Percentiles rank a stretch among this genome's conserved stretches.
Evolutionary conservation across 2,888 invertebrate species (phyloP).

Genomic region (Thereva nobilitata): DNA sequence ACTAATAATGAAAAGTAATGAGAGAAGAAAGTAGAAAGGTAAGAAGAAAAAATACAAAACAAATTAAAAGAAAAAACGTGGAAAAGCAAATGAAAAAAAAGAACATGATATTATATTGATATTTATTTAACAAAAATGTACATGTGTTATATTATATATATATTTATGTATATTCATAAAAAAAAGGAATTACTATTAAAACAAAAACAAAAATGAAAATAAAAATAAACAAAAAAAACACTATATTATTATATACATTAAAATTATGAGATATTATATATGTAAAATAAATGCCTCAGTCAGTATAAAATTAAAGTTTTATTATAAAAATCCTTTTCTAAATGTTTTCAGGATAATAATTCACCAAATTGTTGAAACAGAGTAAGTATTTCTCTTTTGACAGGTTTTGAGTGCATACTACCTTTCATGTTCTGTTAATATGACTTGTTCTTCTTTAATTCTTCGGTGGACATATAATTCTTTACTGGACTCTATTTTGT

Average conservation of each 20-base stretch:
- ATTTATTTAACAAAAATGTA: conserved; percentile 24
- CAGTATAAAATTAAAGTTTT: conserved; percentile 53
- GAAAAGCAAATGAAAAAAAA: conserved; percentile 3
- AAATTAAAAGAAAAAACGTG: conserved; percentile 6
- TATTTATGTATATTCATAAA: conserved; percentile 34
- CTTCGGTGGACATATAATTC: too few relatives aligned
- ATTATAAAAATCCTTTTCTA: conserved; percentile 39
- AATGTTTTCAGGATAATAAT: conserved; percentile 13
- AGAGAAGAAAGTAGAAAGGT: conserved; percentile 6
- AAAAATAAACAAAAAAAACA: conserved; percentile 11
- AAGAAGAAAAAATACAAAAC: neutral
- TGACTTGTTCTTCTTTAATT: too few relatives aligned
- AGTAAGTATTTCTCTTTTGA: too few relatives aligned
- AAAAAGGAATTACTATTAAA: conserved; percentile 28
- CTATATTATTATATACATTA: conserved; percentile 29
- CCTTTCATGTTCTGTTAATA: too few relatives aligned
- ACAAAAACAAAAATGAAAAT: neutral
- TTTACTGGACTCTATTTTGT: too few relatives aligned
- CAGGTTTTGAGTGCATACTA: too few relatives aligned
- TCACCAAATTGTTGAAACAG: too few relatives aligned
- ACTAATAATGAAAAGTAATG: neutral
- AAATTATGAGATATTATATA: conserved; percentile 40
- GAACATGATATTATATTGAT: conserved; percentile 21
- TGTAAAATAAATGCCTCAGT: conserved; percentile 59
- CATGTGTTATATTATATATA: conserved; percentile 34